Base-by-base conservation (phyloP, 2,888 invertebrate species). In the Drosophila trichaetosa region DNA sequence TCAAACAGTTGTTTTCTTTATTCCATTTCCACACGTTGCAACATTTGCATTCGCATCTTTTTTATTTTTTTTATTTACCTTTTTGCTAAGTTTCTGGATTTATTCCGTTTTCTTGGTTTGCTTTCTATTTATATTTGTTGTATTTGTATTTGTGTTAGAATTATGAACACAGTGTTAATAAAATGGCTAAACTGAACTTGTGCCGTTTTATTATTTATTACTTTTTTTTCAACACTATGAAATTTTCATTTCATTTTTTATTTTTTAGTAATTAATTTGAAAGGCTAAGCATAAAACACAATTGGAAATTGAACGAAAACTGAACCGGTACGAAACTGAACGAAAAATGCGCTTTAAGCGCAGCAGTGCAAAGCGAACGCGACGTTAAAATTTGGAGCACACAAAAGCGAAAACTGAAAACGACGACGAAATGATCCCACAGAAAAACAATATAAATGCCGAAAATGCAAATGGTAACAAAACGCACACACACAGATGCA, bases 151-250 rank as follows among this genome's bases (percentile, higher is more conserved):
- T 80, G 73, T 80, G 58, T 70, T 63, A 70, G 68, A 87, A 85
- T 86, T 88, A 90, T 85, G 78, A 87, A 73, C 89, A 87, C 83
- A 81, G 68, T 89, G 87, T 87, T 90, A 90, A 90, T 81, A 76
- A 80, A 69, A 66, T 60, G 70, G 64, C 63, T 4, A 80, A 82
- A 82, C 70, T 80, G 69, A 80, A 80, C 66, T 60, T 57, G 67
- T 72, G 82, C 73, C 79, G 69, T 79, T 80, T 73, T 42, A 18
- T 40, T 48, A 31, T 18, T 62, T 48, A 54, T 27, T 65, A 63
- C 31, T 40, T 59, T 54, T 64, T 38, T 49, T 53, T 29, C n/a
- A 57, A 62, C 72, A 70, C 62, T 66, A 57, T 69, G 80, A 76
- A 80, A 80, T 73, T 66, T 73, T 36, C 40, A 21, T 38, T 56